These are phyloP conservation scores for Chrysomallon squamiferum DNA, from an alignment of 1,140 invertebrate genomes.

Conservation along the genomic window DNA sequence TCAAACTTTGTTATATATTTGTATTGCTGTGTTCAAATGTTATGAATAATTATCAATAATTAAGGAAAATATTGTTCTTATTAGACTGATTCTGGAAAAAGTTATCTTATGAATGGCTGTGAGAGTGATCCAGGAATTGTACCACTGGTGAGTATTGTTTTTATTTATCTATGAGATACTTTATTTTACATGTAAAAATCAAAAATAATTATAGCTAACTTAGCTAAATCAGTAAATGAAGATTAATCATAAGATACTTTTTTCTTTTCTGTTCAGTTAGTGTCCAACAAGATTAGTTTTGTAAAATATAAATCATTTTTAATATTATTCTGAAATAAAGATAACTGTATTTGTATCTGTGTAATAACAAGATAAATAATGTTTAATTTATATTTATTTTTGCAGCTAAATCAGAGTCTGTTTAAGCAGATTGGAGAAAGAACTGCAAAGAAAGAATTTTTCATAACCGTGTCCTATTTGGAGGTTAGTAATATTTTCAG, in stretches of 20 bases:
- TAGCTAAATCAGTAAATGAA: too few relatives aligned
- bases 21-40: too few relatives aligned
- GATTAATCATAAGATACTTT: too few relatives aligned
- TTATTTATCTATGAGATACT: too few relatives aligned
- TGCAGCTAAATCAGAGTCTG: slow-evolving; percentile 39
- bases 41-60: too few relatives aligned
- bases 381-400: slow-evolving; percentile 4
- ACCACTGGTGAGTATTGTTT: slow-evolving; percentile 38
- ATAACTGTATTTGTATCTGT: too few relatives aligned
- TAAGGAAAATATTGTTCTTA: slow-evolving; percentile 14
- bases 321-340: too few relatives aligned
- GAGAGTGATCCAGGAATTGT: slow-evolving; percentile 52
- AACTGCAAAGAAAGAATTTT: slow-evolving; percentile 27
- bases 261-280: too few relatives aligned
- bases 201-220: too few relatives aligned
- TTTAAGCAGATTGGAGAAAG: slow-evolving; percentile 36
- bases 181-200: too few relatives aligned
- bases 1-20: too few relatives aligned
- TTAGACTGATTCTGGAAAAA: slow-evolving; percentile 53
- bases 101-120: slow-evolving; percentile 52
- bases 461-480: slow-evolving; percentile 33
- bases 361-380: background rate
- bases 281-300: too few relatives aligned
- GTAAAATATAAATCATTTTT: background rate
- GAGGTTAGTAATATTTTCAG: slow-evolving; percentile 26